Percentiles rank a stretch among this genome's conserved stretches.
These are phyloP conservation scores for Coluber constrictor DNA, from an alignment of 2,797 vertebrate genomes.

Conservation along the genomic window DNA sequence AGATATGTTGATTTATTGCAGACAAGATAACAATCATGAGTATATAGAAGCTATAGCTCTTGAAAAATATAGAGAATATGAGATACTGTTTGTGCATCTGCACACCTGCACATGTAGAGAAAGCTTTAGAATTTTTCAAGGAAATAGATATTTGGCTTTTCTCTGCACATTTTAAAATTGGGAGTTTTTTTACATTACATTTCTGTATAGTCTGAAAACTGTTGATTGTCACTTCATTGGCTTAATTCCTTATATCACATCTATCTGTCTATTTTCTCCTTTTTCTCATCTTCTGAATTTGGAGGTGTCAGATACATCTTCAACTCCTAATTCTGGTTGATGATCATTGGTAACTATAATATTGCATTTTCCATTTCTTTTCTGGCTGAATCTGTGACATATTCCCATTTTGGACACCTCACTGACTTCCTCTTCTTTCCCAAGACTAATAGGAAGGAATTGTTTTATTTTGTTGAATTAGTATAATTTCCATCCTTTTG, in stretches of 20 bases:
- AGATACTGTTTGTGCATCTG: not conserved
- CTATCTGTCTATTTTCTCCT: not conserved
- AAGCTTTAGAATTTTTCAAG: not conserved
- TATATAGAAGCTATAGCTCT: not conserved
- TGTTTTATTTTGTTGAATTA: not conserved
- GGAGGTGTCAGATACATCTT: not conserved
- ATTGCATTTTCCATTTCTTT: not conserved
- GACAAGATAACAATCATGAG: not conserved
- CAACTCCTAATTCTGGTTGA: not conserved
- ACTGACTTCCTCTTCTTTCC: not conserved
- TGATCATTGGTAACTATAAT: not conserved
- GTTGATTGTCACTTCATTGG: not conserved
- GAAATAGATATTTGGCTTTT: not conserved
- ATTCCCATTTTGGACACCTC: not conserved
- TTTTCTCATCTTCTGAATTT: not conserved
- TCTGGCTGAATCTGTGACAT: not conserved
- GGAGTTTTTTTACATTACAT: not conserved
- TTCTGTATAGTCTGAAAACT: not conserved
- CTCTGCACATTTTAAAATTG: not conserved
- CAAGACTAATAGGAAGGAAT: not conserved
- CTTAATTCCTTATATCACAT: not conserved
- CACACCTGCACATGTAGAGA: not conserved
- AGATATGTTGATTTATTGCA: not conserved
- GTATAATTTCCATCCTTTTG: not conserved
- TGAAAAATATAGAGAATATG: not conserved